A percentile compares a stretch with the other conserved stretches of the same genome.
Conservation (phyloP, 2,797 vertebrate genomes). For the Lophius americanus region DNA sequence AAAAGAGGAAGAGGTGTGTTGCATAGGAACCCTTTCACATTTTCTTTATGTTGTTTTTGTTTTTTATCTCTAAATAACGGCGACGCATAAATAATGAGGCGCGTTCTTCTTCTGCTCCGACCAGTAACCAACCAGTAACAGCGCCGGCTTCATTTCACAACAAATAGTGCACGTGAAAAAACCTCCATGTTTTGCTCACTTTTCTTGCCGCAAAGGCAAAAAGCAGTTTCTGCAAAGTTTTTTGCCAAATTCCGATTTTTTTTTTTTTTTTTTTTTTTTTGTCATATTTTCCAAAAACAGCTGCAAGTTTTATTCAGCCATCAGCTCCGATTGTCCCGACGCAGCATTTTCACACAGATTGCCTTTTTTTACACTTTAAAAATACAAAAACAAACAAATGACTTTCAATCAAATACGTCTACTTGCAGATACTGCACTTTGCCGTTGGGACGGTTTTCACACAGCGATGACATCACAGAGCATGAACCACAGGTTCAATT, state of each 20-base stretch:
- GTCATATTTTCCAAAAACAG: too few species aligned
- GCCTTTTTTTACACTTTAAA: too few species aligned
- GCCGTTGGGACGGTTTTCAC: neutral
- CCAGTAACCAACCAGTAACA: slow-evolving; percentile 66
- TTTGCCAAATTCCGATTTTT: too few species aligned
- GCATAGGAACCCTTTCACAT: slow-evolving; percentile 79
- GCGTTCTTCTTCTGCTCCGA: slow-evolving; percentile 30
- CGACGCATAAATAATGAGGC: slow-evolving; percentile 44
- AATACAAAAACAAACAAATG: too few species aligned
- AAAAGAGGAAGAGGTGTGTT: slow-evolving; percentile 62
- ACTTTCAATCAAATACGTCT: too few species aligned
- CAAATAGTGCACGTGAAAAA: slow-evolving; percentile 65
- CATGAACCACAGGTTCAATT: slow-evolving; percentile 68
- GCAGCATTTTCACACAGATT: too few species aligned
- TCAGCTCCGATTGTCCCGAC: too few species aligned
- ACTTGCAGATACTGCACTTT: too few species aligned
- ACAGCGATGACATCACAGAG: slow-evolving; percentile 22
- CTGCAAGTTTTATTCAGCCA: too few species aligned
- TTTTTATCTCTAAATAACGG: slow-evolving; percentile 14
- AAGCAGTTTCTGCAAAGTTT: neutral
- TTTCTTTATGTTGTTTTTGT: slow-evolving; percentile 36
- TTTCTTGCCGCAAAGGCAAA: too few species aligned
- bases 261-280: too few species aligned
- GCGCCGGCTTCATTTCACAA: slow-evolving; percentile 56
- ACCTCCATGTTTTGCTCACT: neutral